Conservation (phyloP, 2,888 invertebrate genomes). For the Archaeoteleia sp. region DNA sequence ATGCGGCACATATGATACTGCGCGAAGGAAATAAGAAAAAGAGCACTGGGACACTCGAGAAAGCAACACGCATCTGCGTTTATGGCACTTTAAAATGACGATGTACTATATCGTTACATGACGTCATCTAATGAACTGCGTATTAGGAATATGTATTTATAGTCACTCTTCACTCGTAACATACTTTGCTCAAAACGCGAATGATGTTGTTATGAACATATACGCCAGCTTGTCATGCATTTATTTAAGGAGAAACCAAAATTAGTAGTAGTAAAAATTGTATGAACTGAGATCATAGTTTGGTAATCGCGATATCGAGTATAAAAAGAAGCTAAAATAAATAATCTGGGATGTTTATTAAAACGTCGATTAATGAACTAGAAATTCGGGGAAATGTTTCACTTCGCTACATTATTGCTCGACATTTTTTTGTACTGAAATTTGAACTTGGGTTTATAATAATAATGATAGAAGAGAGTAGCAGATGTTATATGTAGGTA, state of each 20-base stretch:
- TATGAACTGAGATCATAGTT: too few species aligned
- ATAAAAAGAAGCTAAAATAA: too few species aligned
- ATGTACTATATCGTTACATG: slow-evolving; percentile 53
- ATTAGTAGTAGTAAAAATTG: neutral
- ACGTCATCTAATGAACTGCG: slow-evolving; percentile 66
- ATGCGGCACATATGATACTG: slow-evolving; percentile 19
- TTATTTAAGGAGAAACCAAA: slow-evolving; percentile 11
- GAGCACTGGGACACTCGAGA: slow-evolving; percentile 2
- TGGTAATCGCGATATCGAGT: too few species aligned
- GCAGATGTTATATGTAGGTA: too few species aligned
- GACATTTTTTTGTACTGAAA: too few species aligned
- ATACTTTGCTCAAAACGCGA: slow-evolving; percentile 56
- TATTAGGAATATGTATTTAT: too few species aligned
- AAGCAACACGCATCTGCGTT: slow-evolving; percentile 22
- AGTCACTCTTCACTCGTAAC: slow-evolving; percentile 61
- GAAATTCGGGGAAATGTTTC: too few species aligned
- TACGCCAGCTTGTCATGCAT: slow-evolving; percentile 13
- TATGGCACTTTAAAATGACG: slow-evolving; percentile 23
- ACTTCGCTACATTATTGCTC: too few species aligned
- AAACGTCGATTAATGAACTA: too few species aligned
- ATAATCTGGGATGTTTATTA: too few species aligned
- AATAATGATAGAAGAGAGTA: too few species aligned
- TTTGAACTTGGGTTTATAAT: too few species aligned
- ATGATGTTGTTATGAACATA: slow-evolving; percentile 29
- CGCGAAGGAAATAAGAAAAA: slow-evolving; percentile 11